Evolutionary conservation across 2,113 vertebrate species (phyloP).

Genomic region (Silurus glanis): DNA sequence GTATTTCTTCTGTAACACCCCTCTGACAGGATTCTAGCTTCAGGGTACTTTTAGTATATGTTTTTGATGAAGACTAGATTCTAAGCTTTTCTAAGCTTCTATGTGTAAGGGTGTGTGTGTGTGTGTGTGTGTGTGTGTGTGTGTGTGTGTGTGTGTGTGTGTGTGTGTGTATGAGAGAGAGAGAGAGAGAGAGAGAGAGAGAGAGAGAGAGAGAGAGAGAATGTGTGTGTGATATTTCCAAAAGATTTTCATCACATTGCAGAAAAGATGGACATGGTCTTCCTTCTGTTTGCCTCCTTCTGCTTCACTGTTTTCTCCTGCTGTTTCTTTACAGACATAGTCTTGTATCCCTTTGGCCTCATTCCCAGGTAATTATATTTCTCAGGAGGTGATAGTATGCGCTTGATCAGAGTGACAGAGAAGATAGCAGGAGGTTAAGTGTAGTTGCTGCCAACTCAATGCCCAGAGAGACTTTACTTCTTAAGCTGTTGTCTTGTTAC

Average conservation of each 20-base stretch:
- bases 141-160: too few relatives aligned
- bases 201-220: too few relatives aligned
- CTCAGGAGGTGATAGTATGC: slow-evolving; percentile 24
- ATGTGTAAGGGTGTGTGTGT: background rate
- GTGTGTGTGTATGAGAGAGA: too few relatives aligned
- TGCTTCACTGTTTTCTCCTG: slow-evolving; percentile 1
- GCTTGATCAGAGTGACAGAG: background rate
- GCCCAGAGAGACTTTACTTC: background rate
- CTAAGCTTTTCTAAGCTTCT: background rate
- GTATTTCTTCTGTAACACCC: background rate
- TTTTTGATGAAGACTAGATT: background rate
- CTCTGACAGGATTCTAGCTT: background rate
- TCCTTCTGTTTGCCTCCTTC: background rate
- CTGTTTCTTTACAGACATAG: slow-evolving; percentile 10
- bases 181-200: too few relatives aligned
- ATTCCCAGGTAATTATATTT: slow-evolving; percentile 47
- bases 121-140: background rate
- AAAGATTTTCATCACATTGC: too few relatives aligned
- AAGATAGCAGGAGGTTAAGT: slow-evolving; percentile 20
- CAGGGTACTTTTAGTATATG: background rate
- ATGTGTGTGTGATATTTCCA: background rate
- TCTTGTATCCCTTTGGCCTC: slow-evolving; percentile 32
- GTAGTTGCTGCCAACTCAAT: slow-evolving; percentile 1
- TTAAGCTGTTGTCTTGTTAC: background rate
- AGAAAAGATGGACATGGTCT: background rate